Base-by-base conservation (phyloP, 2,888 invertebrate genomes). In the Pardosa pseudoannulata region DNA sequence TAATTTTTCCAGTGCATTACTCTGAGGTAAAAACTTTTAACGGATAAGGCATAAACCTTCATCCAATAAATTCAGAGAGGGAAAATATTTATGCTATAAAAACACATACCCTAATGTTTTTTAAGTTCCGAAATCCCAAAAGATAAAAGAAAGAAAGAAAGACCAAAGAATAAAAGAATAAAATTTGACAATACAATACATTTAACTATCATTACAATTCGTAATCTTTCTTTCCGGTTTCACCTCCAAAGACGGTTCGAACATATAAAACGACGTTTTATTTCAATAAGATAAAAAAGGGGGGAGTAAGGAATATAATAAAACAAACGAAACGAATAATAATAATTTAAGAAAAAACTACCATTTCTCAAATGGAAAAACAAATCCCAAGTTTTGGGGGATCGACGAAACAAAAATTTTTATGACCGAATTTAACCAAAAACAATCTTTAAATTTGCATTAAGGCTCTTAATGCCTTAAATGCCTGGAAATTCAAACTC, bases 371-470 rank as follows among this genome's bases (percentile, higher is more conserved):
- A 46, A 46, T 56, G 23, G 23, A 23, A 56, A 56, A 56, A 23
- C 5, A 56, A 23, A 23, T 56, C 16, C 23, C 6, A 5, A 36
- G 5, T 36, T 36, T 36, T 5, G 6, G 6, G n/a, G n/a, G n/a
- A 5, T 36, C 7, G 46, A 31, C n/a, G 7, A 7, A 67, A 32
- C 19, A 32, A 67, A 67, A 36, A 65, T 29, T 62, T 19, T 28
- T 23, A 50, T 56, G 19, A 76, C 65, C 29, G 23, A 71, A 71
- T 68, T 32, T 16, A 79, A 74, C 29, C 72, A 28, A 68, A 67
- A 68, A 50, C 70, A 72, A 75, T 75, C 74, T 74, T 81, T 81
- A 81, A 81, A 81, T 75, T 81, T 81, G 74, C 81, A 81, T 81
- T 74, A 81, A 67, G 68, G 73, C 68, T 68, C 56, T 81, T 74